phyloP scores from a whole-genome alignment of 2,888 invertebrate species.

The Metalampra italica region DNA sequence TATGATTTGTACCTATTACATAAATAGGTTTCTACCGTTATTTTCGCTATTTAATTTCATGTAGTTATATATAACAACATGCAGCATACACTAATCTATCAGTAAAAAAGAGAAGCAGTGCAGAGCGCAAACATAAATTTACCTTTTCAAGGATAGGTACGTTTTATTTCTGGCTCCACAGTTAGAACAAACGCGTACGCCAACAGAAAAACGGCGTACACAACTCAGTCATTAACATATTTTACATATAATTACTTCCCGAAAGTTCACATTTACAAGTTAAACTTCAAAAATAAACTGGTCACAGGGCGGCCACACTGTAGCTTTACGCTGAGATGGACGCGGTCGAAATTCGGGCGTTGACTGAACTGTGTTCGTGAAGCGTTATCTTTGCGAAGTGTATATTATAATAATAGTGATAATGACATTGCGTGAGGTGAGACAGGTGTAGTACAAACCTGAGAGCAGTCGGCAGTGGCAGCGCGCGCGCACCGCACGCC shows the following conservation, averaged over 20 bases:
- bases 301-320: too few relatives aligned
- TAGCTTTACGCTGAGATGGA: neutral
- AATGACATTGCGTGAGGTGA: slow-evolving; percentile 69
- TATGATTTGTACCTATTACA: too few relatives aligned
- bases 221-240: slow-evolving; percentile 27
- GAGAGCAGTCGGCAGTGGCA: slow-evolving; percentile 49
- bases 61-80: too few relatives aligned
- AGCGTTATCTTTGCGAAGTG: slow-evolving; percentile 35
- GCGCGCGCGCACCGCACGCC: slow-evolving; percentile 65
- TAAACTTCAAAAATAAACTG: slow-evolving; percentile 11
- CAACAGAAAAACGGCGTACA: too few relatives aligned
- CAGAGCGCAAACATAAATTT: too few relatives aligned
- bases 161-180: too few relatives aligned
- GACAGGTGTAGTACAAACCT: slow-evolving; percentile 68
- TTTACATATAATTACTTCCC: slow-evolving; percentile 35
- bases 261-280: slow-evolving; percentile 20
- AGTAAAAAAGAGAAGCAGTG: too few relatives aligned
- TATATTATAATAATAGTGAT: slow-evolving; percentile 66
- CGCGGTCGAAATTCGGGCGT: slow-evolving; percentile 21
- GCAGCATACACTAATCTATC: neutral
- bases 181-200: too few relatives aligned
- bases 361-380: slow-evolving; percentile 56
- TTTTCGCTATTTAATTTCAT: too few relatives aligned
- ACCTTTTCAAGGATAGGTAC: too few relatives aligned
- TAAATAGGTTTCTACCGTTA: too few relatives aligned